A percentile compares a stretch with the other conserved stretches of the same genome.
Evolutionary conservation across 2,797 vertebrate species (phyloP).

Genomic region (Cryptoblepharus egeriae): DNA sequence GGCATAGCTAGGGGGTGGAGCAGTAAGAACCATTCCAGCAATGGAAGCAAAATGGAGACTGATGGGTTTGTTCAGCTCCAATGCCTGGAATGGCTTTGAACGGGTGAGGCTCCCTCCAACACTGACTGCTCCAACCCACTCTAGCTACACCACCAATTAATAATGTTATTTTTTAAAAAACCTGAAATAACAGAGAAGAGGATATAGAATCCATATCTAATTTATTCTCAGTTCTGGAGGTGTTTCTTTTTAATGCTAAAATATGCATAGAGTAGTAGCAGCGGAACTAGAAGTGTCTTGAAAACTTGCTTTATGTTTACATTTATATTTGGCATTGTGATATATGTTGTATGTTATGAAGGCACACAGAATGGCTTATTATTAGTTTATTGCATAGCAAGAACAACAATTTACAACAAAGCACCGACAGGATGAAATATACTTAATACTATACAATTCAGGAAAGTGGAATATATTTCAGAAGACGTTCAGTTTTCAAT

Average conservation of each 20-base stretch:
- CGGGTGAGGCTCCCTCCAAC: too few relatives aligned
- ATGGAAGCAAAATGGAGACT: too few relatives aligned
- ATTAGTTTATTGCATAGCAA: background rate
- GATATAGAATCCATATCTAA: background rate
- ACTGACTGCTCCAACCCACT: too few relatives aligned
- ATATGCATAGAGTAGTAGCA: background rate
- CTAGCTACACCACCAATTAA: too few relatives aligned
- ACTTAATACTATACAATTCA: background rate
- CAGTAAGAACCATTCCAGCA: too few relatives aligned
- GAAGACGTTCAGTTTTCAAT: slow-evolving; percentile 17
- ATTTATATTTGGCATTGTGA: background rate
- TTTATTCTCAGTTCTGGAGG: too few relatives aligned
- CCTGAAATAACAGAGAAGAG: background rate
- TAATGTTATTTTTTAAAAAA: background rate
- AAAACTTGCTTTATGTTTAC: background rate
- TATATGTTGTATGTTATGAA: background rate
- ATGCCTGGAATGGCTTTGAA: too few relatives aligned
- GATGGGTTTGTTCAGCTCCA: too few relatives aligned
- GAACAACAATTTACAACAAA: background rate
- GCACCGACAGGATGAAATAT: background rate
- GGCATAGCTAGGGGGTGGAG: too few relatives aligned
- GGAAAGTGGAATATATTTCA: slow-evolving; percentile 7
- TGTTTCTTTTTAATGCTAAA: too few relatives aligned
- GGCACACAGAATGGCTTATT: background rate
- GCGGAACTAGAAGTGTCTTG: background rate